Evolutionary conservation across 2,113 vertebrate species (phyloP).

Genomic region (Hemibagrus wyckioides): DNA sequence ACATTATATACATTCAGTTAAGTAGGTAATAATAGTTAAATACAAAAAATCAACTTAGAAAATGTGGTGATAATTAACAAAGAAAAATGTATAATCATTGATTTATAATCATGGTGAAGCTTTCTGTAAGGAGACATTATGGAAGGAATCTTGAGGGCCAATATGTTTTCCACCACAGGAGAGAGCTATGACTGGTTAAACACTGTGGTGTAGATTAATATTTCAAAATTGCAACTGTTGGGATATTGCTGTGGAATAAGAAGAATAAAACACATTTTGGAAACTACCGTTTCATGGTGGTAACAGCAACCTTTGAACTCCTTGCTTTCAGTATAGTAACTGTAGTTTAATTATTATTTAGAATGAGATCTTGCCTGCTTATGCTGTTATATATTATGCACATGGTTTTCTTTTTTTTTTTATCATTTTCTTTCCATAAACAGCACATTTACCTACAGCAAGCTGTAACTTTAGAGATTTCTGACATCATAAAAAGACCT

Average conservation of each 20-base stretch:
- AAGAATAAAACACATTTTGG: background rate
- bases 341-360: background rate
- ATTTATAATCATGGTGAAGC: background rate
- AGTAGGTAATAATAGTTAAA: background rate
- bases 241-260: background rate
- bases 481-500: background rate
- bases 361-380: background rate
- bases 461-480: background rate
- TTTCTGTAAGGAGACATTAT: background rate
- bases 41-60: too few species aligned
- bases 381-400: background rate
- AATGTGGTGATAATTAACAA: background rate
- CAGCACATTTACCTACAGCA: background rate
- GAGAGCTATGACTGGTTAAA: background rate
- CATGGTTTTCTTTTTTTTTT: background rate
- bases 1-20: too few species aligned
- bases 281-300: background rate
- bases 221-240: background rate
- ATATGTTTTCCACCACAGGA: background rate
- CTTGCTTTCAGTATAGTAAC: background rate
- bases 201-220: background rate
- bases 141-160: background rate
- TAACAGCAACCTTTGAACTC: background rate
- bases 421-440: background rate
- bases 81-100: background rate